Evolutionary conservation across 2,113 vertebrate genomes (phyloP).

Genomic region (Mus spicilegus): DNA sequence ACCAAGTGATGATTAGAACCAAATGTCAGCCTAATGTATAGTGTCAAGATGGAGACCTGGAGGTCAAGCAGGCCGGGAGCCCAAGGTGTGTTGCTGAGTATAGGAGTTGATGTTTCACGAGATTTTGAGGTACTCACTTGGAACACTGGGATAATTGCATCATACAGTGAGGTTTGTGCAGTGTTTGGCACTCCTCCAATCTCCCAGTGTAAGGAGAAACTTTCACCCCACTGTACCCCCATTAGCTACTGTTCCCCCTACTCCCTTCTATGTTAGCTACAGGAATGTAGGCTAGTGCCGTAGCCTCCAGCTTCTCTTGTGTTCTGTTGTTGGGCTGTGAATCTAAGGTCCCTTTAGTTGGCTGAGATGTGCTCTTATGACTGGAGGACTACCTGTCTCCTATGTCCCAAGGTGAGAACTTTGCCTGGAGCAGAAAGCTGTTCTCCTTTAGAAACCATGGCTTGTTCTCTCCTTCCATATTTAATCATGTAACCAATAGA

Average conservation of each 20-base stretch:
- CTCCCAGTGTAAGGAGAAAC: not conserved
- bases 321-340: not conserved
- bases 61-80: not conserved
- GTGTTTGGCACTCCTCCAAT: not conserved
- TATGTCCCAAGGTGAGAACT: not conserved
- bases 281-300: not conserved
- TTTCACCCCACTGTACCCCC: rapidly evolving
- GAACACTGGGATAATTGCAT: not conserved
- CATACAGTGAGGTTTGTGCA: not conserved
- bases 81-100: not conserved
- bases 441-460: not conserved
- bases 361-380: not conserved
- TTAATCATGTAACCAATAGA: not conserved
- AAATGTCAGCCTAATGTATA: not conserved
- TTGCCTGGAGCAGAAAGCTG: not conserved
- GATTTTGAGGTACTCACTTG: not conserved
- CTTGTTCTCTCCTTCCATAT: not conserved
- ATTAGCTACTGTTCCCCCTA: too few species aligned
- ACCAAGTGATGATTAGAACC: not conserved
- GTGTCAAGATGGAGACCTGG: not conserved
- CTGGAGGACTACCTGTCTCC: rapidly evolving
- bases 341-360: not conserved
- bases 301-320: not conserved
- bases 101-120: not conserved
- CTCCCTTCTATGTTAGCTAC: not conserved